These are phyloP conservation scores for Melanotaenia boesemani DNA, from an alignment of 2,797 vertebrate species.

Conservation along the genomic window DNA sequence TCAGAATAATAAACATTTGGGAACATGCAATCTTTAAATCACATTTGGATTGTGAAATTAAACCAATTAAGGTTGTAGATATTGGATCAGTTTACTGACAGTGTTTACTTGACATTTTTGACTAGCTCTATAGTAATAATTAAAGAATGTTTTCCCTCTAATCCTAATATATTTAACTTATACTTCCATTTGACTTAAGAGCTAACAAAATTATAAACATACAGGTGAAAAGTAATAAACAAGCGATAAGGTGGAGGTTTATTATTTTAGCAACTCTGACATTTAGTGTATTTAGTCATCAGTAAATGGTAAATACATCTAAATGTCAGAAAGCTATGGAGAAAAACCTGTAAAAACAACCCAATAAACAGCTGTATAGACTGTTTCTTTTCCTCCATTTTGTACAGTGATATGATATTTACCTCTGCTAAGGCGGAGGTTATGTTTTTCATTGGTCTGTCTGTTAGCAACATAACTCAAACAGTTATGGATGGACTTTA, in stretches of 20 bases:
- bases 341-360: too few species aligned
- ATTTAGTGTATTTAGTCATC: neutral
- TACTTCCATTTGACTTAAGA: constrained; percentile 13
- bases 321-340: too few species aligned
- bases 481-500: too few species aligned
- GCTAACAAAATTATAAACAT: neutral
- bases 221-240: neutral
- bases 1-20: constrained; percentile 30
- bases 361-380: too few species aligned
- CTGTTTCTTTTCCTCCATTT: too few species aligned
- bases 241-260: neutral
- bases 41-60: constrained; percentile 12
- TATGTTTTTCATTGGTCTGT: too few species aligned
- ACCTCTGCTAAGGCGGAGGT: too few species aligned
- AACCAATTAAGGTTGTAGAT: constrained; percentile 15
- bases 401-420: too few species aligned
- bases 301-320: too few species aligned
- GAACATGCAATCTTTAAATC: neutral
- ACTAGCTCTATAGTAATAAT: constrained; percentile 30
- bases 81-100: constrained; percentile 23
- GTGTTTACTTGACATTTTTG: constrained; percentile 15
- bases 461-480: too few species aligned
- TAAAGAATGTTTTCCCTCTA: neutral
- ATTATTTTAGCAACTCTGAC: neutral
- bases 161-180: constrained; percentile 10